Percentiles rank a stretch among this genome's conserved stretches.
These are phyloP conservation scores for Strix uralensis DNA, from an alignment of 2,113 vertebrate genomes.

Conservation along the genomic window DNA sequence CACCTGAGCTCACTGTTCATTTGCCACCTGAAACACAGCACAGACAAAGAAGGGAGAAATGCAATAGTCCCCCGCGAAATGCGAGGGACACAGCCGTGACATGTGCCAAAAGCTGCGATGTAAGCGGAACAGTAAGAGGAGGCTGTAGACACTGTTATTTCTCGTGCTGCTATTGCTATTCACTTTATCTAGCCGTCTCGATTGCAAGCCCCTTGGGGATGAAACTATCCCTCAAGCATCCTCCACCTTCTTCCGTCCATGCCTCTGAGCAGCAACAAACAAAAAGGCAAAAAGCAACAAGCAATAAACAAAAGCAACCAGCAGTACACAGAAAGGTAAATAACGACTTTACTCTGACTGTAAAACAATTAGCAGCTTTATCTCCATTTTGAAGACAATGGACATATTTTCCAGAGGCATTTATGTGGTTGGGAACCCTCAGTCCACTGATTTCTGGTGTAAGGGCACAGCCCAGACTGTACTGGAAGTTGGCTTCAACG, in stretches of 20 bases:
- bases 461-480: background rate
- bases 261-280: background rate
- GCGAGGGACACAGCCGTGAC: background rate
- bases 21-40: background rate
- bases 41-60: background rate
- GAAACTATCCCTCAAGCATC: background rate
- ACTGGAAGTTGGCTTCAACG: background rate
- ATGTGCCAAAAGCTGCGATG: background rate
- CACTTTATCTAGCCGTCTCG: background rate
- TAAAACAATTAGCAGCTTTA: background rate
- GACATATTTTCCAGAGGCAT: background rate
- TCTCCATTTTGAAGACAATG: background rate
- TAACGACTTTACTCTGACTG: background rate
- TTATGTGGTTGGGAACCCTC: background rate
- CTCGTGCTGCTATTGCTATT: background rate
- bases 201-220: background rate
- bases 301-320: background rate
- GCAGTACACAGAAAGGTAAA: background rate
- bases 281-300: background rate
- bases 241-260: background rate
- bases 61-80: background rate
- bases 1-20: background rate
- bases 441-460: background rate
- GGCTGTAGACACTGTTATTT: background rate
- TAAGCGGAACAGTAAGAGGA: background rate